Percentiles rank a stretch among this genome's conserved stretches.
These are phyloP conservation scores for Pseudochirops corinnae DNA, from an alignment of 2,797 vertebrate species.

Conservation along the genomic window DNA sequence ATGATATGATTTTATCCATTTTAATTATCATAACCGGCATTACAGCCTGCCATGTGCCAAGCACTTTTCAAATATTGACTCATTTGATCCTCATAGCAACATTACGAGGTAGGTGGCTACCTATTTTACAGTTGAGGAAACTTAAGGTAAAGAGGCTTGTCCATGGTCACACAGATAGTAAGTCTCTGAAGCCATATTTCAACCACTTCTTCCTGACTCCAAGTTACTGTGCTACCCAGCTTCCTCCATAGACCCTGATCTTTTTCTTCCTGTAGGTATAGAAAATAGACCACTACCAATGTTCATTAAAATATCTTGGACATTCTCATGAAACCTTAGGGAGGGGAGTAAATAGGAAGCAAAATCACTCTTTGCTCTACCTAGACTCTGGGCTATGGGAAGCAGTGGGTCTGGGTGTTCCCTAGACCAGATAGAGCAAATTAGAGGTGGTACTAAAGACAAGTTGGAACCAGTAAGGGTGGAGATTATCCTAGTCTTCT, in stretches of 20 bases:
- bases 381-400: no score
- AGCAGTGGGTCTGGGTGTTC: accelerated
- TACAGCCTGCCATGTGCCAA: neutral
- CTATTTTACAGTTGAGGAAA: neutral
- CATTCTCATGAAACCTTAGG: neutral
- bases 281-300: neutral
- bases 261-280: neutral
- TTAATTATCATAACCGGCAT: neutral
- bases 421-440: neutral
- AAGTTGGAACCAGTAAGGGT: neutral
- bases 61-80: neutral
- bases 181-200: neutral
- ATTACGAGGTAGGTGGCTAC: neutral
- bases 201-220: no score
- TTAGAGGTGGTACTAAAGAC: no score
- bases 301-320: neutral
- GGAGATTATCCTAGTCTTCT: neutral
- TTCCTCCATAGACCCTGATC: neutral
- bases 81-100: neutral
- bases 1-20: neutral
- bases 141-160: neutral
- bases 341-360: neutral
- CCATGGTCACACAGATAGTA: no score
- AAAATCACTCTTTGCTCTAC: neutral
- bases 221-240: neutral